Conservation (phyloP, 1,140 invertebrate species). For the Drosophila prosaltans region DNA sequence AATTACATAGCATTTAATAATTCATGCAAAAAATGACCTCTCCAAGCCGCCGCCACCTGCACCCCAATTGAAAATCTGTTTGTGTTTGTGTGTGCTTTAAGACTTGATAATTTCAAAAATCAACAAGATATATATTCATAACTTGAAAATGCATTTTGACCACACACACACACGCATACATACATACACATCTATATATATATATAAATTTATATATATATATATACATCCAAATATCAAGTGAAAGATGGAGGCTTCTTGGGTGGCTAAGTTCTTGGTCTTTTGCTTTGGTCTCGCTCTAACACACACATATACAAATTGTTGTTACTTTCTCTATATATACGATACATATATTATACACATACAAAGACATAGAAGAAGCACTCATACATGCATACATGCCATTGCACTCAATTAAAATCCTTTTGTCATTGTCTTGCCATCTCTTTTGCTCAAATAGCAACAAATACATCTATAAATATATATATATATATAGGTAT, state of each 20-base stretch:
- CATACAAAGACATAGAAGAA: slow-evolving; percentile 12
- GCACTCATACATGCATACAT: slow-evolving; percentile 1
- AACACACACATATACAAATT: slow-evolving; percentile 23
- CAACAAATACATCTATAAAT: background rate
- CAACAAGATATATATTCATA: slow-evolving; percentile 77
- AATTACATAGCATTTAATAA: slow-evolving; percentile 81
- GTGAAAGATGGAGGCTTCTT: slow-evolving; percentile 31
- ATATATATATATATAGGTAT: slow-evolving; percentile 17
- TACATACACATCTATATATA: slow-evolving; percentile 19
- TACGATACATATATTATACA: slow-evolving; percentile 33
- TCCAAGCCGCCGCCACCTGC: background rate
- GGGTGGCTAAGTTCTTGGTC: slow-evolving; percentile 31
- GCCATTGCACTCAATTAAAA: slow-evolving; percentile 80
- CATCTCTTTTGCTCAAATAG: slow-evolving; percentile 22
- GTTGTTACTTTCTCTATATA: slow-evolving; percentile 39
- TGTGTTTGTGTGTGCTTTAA: slow-evolving; percentile 48
- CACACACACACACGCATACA: slow-evolving; percentile 48
- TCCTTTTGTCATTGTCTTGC: slow-evolving; percentile 66
- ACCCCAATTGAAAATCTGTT: slow-evolving; percentile 40
- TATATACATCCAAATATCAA: slow-evolving; percentile 6
- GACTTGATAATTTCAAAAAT: slow-evolving; percentile 81
- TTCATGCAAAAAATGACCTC: slow-evolving; percentile 70
- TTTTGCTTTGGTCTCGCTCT: slow-evolving; percentile 54
- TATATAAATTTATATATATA: background rate
- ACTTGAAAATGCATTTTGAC: slow-evolving; percentile 78